A percentile compares a stretch with the other conserved stretches of the same genome.
phyloP scores from a whole-genome alignment of 2,113 vertebrate species.

The Cavia aperea region DNA sequence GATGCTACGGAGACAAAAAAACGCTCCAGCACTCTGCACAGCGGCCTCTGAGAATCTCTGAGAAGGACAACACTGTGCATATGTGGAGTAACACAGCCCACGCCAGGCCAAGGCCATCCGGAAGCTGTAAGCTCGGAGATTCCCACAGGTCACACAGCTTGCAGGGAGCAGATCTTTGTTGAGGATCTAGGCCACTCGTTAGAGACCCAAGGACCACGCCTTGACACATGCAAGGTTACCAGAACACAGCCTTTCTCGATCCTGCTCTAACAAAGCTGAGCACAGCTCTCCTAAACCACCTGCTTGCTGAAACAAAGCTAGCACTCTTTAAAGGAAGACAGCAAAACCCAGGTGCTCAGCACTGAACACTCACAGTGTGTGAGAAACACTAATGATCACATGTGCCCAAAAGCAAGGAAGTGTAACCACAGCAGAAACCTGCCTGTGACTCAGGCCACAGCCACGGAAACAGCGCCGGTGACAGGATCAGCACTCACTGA shows the following conservation, averaged over 20 bases:
- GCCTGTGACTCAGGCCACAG: background rate
- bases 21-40: background rate
- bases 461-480: background rate
- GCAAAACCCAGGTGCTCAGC: background rate
- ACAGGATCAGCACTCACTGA: background rate
- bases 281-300: background rate
- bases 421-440: background rate
- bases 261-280: background rate
- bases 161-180: background rate
- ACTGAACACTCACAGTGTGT: background rate
- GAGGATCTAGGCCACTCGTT: too few species aligned
- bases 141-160: background rate
- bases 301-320: background rate
- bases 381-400: background rate
- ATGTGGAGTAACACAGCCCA: background rate
- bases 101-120: background rate
- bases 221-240: too few species aligned
- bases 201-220: background rate
- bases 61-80: too few species aligned
- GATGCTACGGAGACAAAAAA: fast-evolving
- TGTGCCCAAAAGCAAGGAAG: background rate
- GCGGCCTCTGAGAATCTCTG: background rate
- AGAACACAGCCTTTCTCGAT: background rate
- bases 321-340: background rate
- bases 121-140: background rate